A percentile compares a stretch with the other conserved stretches of the same genome.
Evolutionary conservation across 2,888 invertebrate genomes (phyloP).

Genomic region (Apamea sordens): DNA sequence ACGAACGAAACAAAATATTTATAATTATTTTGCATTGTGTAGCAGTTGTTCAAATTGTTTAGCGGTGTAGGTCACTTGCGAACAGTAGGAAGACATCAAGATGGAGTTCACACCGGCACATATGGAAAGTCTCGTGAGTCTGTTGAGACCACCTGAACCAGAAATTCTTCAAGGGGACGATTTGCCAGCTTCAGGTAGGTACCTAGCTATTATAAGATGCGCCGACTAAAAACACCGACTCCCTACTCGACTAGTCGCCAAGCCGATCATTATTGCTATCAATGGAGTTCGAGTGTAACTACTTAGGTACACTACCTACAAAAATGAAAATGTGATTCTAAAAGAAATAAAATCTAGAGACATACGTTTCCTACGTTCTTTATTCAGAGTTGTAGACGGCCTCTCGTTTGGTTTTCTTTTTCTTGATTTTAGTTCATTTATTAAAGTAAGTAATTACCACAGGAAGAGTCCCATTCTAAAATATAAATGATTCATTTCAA

Average conservation of each 20-base stretch:
- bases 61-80: background rate
- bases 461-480: background rate
- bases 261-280: background rate
- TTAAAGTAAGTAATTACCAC: background rate
- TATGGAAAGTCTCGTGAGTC: slow-evolving; percentile 80
- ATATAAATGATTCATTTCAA: background rate
- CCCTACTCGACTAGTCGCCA: background rate
- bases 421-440: too few relatives aligned
- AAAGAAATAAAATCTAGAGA: background rate
- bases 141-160: slow-evolving; percentile 83
- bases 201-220: background rate
- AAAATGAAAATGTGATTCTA: background rate
- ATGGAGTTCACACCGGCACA: slow-evolving; percentile 78
- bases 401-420: too few relatives aligned
- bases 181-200: slow-evolving; percentile 67
- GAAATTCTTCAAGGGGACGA: slow-evolving; percentile 86
- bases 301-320: background rate
- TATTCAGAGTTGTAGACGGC: too few relatives aligned
- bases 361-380: too few relatives aligned
- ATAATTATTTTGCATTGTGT: background rate
- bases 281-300: background rate
- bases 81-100: slow-evolving; percentile 32
- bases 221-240: background rate
- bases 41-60: slow-evolving; percentile 1
- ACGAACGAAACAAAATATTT: background rate